phyloP scores from a whole-genome alignment of 2,797 vertebrate genomes.

The Clarias platycephalus region DNA sequence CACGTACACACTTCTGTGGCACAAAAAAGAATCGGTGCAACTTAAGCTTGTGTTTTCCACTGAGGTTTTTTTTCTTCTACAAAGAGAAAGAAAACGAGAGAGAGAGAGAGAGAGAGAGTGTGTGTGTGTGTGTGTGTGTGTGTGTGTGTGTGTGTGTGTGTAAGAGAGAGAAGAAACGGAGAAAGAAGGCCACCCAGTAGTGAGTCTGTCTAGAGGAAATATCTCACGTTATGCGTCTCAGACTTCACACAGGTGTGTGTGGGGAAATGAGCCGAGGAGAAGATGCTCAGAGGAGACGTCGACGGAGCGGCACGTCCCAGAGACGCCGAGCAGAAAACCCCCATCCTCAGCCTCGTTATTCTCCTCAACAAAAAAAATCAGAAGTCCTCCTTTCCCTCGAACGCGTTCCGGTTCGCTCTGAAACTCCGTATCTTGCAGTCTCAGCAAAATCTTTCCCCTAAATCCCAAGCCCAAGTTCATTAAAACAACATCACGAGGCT shows the following conservation, averaged over 20 bases:
- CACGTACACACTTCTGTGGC: conserved; percentile 11
- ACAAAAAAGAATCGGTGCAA: conserved; percentile 3
- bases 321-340: background rate
- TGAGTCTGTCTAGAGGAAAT: background rate
- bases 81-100: background rate
- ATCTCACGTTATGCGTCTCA: conserved; percentile 7
- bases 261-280: conserved; percentile 1
- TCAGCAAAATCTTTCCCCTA: background rate
- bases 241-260: conserved; percentile 25
- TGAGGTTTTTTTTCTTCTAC: conserved; percentile 23
- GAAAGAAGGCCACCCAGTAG: conserved; percentile 30
- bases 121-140: no score
- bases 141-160: no score
- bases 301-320: background rate
- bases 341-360: background rate
- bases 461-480: background rate
- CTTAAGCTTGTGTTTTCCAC: conserved; percentile 30
- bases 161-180: background rate
- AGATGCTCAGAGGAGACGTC: background rate
- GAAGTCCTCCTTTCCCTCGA: background rate
- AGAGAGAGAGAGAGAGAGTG: background rate
- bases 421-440: background rate
- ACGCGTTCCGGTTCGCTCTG: background rate
- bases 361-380: no score
- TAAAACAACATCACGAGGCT: background rate